Base-by-base conservation (phyloP, 2,113 vertebrate genomes). In the Monopterus albus region DNA sequence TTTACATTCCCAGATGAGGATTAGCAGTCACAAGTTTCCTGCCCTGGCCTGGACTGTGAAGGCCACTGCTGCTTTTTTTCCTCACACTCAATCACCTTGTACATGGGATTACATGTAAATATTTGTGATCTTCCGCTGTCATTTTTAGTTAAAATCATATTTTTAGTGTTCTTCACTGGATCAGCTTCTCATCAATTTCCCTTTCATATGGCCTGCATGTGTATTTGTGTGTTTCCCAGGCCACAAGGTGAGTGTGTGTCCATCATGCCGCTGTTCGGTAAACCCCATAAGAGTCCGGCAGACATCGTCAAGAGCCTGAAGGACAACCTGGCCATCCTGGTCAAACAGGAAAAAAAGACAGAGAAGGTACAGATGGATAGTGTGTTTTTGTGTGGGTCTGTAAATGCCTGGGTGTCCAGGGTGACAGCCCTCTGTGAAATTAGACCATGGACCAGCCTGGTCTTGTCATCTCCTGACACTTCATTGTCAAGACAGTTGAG, bases 261-360 rank as follows among this genome's bases (percentile, higher is more conserved):
- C 79, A 91, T 86, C 92, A 98, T 98, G 97, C 97, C 97, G 72
- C 94, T 98, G 84, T 99, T 99, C 79, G 96, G 96, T 88, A 99
- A 97, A 93, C 96, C 97, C 3, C 96, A 97, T 88, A 99, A 98
- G 94, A 97, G 94, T 90, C 97, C 97, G 28, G 94, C 94, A 17
- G 97, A 98, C 86, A 96, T 97, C 60, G 96, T 98, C 88, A 96
- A 94, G 91, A 94, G 92, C 46, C 90, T 99, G 66, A 98, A 96
- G 89, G 96, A 99, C 77, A 98, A 97, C 89, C 85, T 99, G 94
- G 92, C 93, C 53, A 92, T 97, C 86, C 93, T 98, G 86, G 94
- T 97, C 82, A 99, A 97, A 72, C 97, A 98, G 87, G 96, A 98
- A 38, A 98, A 96, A 92, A 99, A 97, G 92, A 94, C 96, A 52